These are phyloP conservation scores for Galemys pyrenaicus DNA, from an alignment of 2,113 vertebrate genomes.

Conservation along the genomic window DNA sequence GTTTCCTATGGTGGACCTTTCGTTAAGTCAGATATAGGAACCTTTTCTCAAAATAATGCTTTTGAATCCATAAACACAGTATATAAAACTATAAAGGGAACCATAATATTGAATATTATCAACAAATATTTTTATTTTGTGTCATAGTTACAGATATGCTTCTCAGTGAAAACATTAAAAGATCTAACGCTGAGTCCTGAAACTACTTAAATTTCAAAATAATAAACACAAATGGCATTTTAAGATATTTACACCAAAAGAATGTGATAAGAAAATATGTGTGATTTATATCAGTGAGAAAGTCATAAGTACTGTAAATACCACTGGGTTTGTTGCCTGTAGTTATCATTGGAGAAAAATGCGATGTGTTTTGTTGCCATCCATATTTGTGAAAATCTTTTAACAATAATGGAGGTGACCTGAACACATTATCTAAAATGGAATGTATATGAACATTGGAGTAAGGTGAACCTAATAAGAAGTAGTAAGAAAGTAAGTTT, in stretches of 20 bases:
- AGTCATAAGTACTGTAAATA: not conserved
- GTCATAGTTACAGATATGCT: not conserved
- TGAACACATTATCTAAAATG: not conserved
- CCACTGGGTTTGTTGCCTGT: not conserved
- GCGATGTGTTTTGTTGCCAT: not conserved
- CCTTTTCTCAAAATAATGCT: not conserved
- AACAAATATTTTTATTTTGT: not conserved
- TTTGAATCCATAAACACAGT: not conserved
- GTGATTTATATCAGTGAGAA: not conserved
- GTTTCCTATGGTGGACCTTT: not conserved
- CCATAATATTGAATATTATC: not conserved
- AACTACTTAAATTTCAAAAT: slow-evolving; percentile 22
- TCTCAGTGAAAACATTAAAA: not conserved
- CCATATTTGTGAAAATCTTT: not conserved
- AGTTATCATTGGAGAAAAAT: not conserved
- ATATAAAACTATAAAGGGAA: not conserved
- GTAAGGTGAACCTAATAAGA: not conserved
- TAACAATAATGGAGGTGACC: not conserved
- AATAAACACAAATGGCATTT: slow-evolving; percentile 1
- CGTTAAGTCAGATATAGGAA: not conserved
- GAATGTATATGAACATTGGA: not conserved
- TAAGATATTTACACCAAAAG: not conserved
- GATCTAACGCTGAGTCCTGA: not conserved
- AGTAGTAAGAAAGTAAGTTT: not conserved
- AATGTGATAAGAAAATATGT: not conserved